A percentile compares a stretch with the other conserved stretches of the same genome.
Evolutionary conservation across 2,888 invertebrate genomes (phyloP).

Genomic region (Ophraella communa): DNA sequence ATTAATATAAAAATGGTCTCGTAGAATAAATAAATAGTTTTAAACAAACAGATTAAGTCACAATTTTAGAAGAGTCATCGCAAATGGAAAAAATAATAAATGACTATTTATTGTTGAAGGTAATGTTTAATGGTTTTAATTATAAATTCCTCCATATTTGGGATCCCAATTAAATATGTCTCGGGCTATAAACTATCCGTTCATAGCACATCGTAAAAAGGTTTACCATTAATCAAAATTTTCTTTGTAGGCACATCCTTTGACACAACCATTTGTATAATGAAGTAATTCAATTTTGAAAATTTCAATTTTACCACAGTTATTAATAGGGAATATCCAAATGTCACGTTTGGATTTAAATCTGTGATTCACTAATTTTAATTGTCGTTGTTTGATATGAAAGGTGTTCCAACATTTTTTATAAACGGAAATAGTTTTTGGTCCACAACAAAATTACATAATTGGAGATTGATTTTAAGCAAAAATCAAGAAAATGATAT

Average conservation of each 20-base stretch:
- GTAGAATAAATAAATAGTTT: no score
- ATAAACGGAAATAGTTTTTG: no score
- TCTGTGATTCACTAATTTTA: not conserved
- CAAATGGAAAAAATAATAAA: no score
- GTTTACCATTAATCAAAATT: not conserved
- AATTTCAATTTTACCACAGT: not conserved
- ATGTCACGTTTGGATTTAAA: not conserved
- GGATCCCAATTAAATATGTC: not conserved
- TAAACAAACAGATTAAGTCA: no score
- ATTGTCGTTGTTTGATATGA: not conserved
- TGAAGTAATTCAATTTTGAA: not conserved
- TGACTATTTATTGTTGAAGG: no score
- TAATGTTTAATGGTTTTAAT: no score
- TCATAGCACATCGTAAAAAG: not conserved
- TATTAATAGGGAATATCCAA: not conserved
- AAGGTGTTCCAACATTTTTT: not conserved
- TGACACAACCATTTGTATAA: not conserved
- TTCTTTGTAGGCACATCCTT: not conserved
- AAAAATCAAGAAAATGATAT: no score
- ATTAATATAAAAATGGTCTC: no score
- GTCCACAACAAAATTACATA: no score
- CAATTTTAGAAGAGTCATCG: no score
- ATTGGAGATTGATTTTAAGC: no score
- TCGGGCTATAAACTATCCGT: not conserved
- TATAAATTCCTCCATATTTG: not conserved